These are phyloP conservation scores for Pangasianodon hypophthalmus DNA, from an alignment of 2,113 vertebrate genomes.

Conservation along the genomic window DNA sequence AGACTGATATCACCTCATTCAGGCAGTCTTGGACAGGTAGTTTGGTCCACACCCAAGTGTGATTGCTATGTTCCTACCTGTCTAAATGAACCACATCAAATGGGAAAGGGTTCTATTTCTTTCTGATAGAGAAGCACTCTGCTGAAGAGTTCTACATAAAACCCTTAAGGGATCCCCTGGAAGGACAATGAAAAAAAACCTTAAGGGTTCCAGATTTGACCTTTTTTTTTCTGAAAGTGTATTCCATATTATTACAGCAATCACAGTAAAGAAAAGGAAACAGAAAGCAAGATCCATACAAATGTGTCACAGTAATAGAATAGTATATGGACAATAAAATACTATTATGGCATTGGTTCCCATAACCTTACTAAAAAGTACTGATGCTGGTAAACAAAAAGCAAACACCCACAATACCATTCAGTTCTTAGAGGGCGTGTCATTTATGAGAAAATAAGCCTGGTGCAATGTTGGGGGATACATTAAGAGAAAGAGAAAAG, in stretches of 20 bases:
- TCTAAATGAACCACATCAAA: background rate
- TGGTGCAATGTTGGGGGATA: slow-evolving; percentile 44
- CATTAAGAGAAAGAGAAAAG: slow-evolving; percentile 61
- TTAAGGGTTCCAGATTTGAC: background rate
- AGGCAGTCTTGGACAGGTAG: background rate
- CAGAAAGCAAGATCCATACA: background rate
- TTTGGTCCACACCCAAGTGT: background rate
- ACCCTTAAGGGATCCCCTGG: background rate
- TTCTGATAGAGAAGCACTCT: background rate
- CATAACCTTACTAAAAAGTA: background rate
- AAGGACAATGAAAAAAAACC: background rate
- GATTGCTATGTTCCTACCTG: background rate
- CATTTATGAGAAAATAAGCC: background rate
- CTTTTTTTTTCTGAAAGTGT: background rate
- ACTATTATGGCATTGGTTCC: background rate
- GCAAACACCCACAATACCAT: background rate
- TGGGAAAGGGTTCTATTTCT: background rate
- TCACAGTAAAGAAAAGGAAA: background rate
- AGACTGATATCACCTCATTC: background rate
- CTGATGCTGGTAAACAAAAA: background rate
- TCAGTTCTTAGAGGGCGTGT: background rate
- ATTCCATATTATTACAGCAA: background rate
- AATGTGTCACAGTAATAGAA: background rate
- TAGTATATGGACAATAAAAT: background rate
- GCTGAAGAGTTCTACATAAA: background rate